phyloP scores from a whole-genome alignment of 23 tunicate species.

The Trididemnum nubilum region DNA sequence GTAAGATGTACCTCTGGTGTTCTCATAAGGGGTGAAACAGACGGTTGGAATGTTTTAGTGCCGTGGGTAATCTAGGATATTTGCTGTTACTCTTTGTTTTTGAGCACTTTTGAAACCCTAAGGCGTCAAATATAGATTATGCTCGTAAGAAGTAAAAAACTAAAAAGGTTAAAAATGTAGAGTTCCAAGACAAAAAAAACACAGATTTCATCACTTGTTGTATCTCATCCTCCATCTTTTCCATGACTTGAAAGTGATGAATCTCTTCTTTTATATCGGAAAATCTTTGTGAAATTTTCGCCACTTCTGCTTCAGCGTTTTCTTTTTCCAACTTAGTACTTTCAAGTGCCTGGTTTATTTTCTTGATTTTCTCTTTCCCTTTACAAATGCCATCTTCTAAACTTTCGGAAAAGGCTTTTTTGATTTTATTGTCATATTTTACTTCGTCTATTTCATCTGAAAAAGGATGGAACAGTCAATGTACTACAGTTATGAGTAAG shows the following conservation, averaged over 20 bases:
- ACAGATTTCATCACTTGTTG: constrained; percentile 7
- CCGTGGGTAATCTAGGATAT: too few species aligned
- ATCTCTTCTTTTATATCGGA: constrained; percentile 56
- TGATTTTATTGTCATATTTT: constrained; percentile 22
- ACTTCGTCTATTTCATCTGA: constrained; percentile 28
- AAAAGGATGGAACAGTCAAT: neutral
- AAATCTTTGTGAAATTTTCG: constrained; percentile 51
- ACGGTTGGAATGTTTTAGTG: too few species aligned
- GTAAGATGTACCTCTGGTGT: too few species aligned
- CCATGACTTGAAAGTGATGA: constrained; percentile 51
- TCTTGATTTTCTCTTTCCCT: constrained; percentile 36
- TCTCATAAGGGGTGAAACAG: too few species aligned
- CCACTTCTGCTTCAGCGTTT: constrained; percentile 47
- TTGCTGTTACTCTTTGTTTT: too few species aligned
- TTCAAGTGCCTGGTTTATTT: constrained; percentile 37
- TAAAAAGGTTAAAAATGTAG: too few species aligned
- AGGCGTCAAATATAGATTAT: too few species aligned
- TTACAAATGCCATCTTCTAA: constrained; percentile 22
- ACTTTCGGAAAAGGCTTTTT: constrained; percentile 32
- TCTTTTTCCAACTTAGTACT: constrained; percentile 25
- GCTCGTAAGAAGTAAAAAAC: too few species aligned
- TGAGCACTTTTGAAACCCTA: too few species aligned
- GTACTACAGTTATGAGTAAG: too few species aligned
- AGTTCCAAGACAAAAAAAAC: too few species aligned
- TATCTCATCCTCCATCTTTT: constrained; percentile 34